phyloP scores from a whole-genome alignment of 2,888 invertebrate genomes.

The Pachymerium ferrugineum region DNA sequence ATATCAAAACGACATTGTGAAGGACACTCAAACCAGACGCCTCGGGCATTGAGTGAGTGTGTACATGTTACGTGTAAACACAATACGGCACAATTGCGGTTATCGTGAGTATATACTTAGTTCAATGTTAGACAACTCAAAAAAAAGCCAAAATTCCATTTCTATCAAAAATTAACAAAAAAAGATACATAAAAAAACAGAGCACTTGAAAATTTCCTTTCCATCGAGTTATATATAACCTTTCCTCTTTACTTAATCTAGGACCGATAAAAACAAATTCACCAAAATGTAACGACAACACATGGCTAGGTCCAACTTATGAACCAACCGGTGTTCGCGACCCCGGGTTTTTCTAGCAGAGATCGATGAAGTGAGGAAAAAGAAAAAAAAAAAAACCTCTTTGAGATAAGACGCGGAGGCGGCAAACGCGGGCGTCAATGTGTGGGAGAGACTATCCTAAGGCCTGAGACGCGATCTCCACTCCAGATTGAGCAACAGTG shows the following conservation, averaged over 20 bases:
- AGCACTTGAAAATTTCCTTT: not conserved
- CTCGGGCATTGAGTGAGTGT: too few species aligned
- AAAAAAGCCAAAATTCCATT: too few species aligned
- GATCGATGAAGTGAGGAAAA: conserved; percentile 27
- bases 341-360: conserved; percentile 8
- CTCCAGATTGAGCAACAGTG: conserved; percentile 27
- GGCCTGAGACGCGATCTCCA: conserved; percentile 27
- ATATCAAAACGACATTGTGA: too few species aligned
- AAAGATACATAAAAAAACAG: too few species aligned
- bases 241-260: conserved; percentile 3
- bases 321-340: conserved; percentile 27
- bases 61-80: too few species aligned
- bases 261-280: conserved; percentile 20
- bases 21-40: too few species aligned
- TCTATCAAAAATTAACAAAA: too few species aligned
- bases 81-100: too few species aligned
- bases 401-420: conserved; percentile 15
- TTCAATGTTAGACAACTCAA: too few species aligned
- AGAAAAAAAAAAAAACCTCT: not conserved
- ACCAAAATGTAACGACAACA: conserved; percentile 18
- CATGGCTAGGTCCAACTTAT: conserved; percentile 8
- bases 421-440: conserved; percentile 23
- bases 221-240: not conserved
- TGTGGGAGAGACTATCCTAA: conserved; percentile 22
- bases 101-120: too few species aligned